These are phyloP conservation scores for Schizopygopsis malacanthus DNA, from an alignment of 2,797 vertebrate species.

Conservation along the genomic window DNA sequence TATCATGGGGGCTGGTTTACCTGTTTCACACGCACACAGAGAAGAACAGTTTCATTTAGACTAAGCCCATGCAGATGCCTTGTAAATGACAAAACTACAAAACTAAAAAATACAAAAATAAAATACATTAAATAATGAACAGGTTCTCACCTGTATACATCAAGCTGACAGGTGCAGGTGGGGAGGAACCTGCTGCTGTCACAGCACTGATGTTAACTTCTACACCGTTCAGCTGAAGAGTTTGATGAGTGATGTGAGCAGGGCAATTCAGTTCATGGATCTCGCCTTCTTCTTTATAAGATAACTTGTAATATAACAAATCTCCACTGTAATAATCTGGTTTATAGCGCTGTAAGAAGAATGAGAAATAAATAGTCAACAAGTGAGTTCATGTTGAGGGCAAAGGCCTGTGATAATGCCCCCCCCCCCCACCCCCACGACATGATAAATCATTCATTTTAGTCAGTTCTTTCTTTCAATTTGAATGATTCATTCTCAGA, in stretches of 20 bases:
- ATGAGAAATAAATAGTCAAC: conserved; percentile 15
- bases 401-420: background rate
- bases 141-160: conserved; percentile 65
- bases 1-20: conserved; percentile 63
- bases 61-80: background rate
- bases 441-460: background rate
- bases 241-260: conserved; percentile 58
- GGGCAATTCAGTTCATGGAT: conserved; percentile 54
- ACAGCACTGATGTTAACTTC: conserved; percentile 74
- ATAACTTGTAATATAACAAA: conserved; percentile 74
- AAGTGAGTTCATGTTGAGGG: conserved; percentile 5
- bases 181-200: conserved; percentile 79
- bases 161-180: conserved; percentile 73
- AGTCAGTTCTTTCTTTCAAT: background rate
- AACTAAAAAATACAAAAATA: background rate
- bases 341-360: conserved; percentile 70
- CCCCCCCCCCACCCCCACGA: background rate
- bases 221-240: conserved; percentile 63
- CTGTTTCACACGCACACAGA: conserved; percentile 62
- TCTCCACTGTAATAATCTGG: conserved; percentile 70
- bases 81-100: background rate
- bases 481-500: background rate
- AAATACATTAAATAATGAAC: background rate
- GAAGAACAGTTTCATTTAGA: background rate
- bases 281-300: conserved; percentile 38